A percentile compares a stretch with the other conserved stretches of the same genome.
Evolutionary conservation across 2,888 invertebrate species (phyloP).

Genomic region (Ptilodon capucinus): DNA sequence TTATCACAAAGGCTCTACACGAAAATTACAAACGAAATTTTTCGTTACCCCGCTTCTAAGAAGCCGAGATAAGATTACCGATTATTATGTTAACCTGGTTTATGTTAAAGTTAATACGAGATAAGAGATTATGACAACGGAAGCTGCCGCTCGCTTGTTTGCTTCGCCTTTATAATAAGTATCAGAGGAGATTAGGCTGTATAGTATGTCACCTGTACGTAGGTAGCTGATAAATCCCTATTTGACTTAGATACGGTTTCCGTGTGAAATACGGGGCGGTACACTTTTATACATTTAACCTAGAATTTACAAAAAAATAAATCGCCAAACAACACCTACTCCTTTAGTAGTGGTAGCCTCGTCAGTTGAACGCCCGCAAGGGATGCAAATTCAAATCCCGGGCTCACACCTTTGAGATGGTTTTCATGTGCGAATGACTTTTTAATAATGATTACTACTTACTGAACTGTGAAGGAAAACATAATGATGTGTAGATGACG

Average conservation of each 20-base stretch:
- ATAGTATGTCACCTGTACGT: constrained; percentile 71
- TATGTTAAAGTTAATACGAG: constrained; percentile 44
- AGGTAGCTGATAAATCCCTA: constrained; percentile 68
- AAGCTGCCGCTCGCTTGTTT: constrained; percentile 74
- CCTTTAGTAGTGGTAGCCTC: no score
- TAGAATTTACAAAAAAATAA: no score
- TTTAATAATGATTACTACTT: no score
- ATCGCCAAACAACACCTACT: no score
- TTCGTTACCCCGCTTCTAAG: constrained; percentile 10
- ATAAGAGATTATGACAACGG: constrained; percentile 73
- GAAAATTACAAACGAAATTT: neutral
- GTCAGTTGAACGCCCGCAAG: no score
- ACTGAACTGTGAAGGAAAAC: no score
- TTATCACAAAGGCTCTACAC: no score
- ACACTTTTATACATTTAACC: no score
- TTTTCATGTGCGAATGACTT: no score
- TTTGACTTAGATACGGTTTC: constrained; percentile 64
- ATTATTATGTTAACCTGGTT: constrained; percentile 52
- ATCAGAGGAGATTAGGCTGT: constrained; percentile 68
- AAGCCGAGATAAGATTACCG: constrained; percentile 39
- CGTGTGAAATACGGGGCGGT: constrained; percentile 43
- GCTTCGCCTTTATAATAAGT: constrained; percentile 60
- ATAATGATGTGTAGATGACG: no score
- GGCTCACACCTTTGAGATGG: no score
- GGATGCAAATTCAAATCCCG: no score